Percentiles rank a stretch among this genome's conserved stretches.
Conservation (phyloP, 2,797 vertebrate genomes). For the Vespertilio murinus region DNA sequence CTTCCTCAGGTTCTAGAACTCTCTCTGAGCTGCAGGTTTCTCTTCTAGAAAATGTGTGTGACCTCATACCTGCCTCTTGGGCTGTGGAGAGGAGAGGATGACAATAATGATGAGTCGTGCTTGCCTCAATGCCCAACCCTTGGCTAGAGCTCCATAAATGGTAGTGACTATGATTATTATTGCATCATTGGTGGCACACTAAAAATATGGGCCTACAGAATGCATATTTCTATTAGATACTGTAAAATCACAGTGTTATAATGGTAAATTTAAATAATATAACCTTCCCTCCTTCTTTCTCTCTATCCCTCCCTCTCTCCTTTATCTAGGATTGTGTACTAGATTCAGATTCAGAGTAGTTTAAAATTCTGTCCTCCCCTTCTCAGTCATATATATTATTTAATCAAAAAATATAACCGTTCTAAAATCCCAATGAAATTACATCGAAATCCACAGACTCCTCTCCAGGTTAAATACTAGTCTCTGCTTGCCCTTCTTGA, state of each 20-base stretch:
- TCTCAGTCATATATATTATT: slow-evolving; percentile 8
- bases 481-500: slow-evolving; percentile 20
- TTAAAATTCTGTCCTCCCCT: background rate
- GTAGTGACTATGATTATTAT: background rate
- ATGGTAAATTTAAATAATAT: background rate
- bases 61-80: background rate
- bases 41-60: background rate
- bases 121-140: background rate
- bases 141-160: background rate
- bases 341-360: slow-evolving; percentile 38
- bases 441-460: background rate
- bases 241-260: background rate
- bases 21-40: background rate
- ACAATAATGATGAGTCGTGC: background rate
- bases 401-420: slow-evolving; percentile 27
- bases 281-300: background rate
- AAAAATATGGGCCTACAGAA: background rate
- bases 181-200: background rate
- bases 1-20: background rate
- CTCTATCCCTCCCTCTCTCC: fast-evolving
- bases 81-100: background rate
- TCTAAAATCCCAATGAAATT: slow-evolving; percentile 38
- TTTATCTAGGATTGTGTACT: background rate
- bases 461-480: slow-evolving; percentile 14
- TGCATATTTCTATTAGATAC: background rate